These are phyloP conservation scores for Enteromius argenteus DNA, from an alignment of 2,797 vertebrate genomes.

Conservation along the genomic window DNA sequence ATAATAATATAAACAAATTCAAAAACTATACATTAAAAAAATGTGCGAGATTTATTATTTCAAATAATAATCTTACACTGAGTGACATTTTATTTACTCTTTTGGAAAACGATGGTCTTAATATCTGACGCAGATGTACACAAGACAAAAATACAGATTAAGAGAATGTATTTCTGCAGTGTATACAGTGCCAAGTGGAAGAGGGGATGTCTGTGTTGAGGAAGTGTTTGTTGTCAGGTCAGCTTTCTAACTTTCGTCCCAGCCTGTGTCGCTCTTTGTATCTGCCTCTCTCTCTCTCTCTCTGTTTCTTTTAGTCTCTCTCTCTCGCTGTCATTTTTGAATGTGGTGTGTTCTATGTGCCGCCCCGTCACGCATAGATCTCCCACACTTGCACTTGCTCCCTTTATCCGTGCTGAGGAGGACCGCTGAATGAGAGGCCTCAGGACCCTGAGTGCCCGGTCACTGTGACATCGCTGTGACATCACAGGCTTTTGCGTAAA, in stretches of 20 bases:
- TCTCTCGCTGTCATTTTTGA: slow-evolving; percentile 64
- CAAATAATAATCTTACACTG: neutral
- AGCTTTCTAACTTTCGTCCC: slow-evolving; percentile 54
- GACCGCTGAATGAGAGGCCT: slow-evolving; percentile 31
- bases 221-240: slow-evolving; percentile 62
- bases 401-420: slow-evolving; percentile 40
- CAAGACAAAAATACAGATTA: slow-evolving; percentile 34
- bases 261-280: slow-evolving; percentile 33
- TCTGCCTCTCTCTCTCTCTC: slow-evolving; percentile 28
- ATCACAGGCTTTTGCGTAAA: slow-evolving; percentile 23
- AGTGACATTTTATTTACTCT: neutral
- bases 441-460: slow-evolving; percentile 41
- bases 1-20: neutral
- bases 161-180: slow-evolving; percentile 14
- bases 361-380: slow-evolving; percentile 52
- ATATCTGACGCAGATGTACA: neutral
- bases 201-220: slow-evolving; percentile 56
- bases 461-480: slow-evolving; percentile 50
- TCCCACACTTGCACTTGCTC: slow-evolving; percentile 44
- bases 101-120: neutral
- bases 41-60: neutral
- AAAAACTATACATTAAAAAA: neutral
- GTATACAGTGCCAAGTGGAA: slow-evolving; percentile 63
- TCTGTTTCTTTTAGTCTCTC: slow-evolving; percentile 32
- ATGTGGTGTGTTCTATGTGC: slow-evolving; percentile 57